Conservation (phyloP, 2,797 vertebrate species). For the Poeciliopsis infans region DNA sequence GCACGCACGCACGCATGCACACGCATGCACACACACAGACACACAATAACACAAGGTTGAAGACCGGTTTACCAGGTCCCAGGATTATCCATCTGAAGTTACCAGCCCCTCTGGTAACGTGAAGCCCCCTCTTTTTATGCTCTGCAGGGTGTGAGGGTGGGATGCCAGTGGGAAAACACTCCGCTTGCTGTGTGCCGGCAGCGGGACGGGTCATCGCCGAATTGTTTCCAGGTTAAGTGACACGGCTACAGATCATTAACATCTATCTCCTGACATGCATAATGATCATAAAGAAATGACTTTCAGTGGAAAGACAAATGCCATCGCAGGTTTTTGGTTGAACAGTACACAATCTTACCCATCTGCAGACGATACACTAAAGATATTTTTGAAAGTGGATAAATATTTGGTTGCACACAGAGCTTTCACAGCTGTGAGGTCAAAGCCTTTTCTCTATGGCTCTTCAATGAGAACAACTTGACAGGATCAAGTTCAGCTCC, state of each 20-base stretch:
- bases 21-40: conserved; percentile 27
- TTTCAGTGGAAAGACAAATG: conserved; percentile 9
- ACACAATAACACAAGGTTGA: conserved; percentile 73
- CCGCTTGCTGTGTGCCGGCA: conserved; percentile 27
- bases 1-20: no score
- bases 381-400: conserved; percentile 34
- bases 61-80: conserved; percentile 84
- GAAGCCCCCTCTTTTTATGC: conserved; percentile 71
- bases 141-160: conserved; percentile 67
- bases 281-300: neutral
- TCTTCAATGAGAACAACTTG: conserved; percentile 77
- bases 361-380: conserved; percentile 10
- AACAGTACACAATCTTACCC: conserved; percentile 9
- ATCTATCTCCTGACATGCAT: neutral
- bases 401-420: conserved; percentile 49
- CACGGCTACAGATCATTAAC: neutral
- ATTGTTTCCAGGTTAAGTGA: conserved; percentile 51
- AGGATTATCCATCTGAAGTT: conserved; percentile 85
- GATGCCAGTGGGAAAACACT: conserved; percentile 66
- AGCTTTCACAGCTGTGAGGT: conserved; percentile 65
- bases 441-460: conserved; percentile 73
- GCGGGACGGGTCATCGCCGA: conserved; percentile 17
- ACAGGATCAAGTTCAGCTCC: conserved; percentile 82
- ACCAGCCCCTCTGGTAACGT: conserved; percentile 79
- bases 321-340: conserved; percentile 40